Percentiles rank a stretch among this genome's conserved stretches.
phyloP scores from a whole-genome alignment of 2,888 invertebrate genomes.

The Drosophila mulleri region DNA sequence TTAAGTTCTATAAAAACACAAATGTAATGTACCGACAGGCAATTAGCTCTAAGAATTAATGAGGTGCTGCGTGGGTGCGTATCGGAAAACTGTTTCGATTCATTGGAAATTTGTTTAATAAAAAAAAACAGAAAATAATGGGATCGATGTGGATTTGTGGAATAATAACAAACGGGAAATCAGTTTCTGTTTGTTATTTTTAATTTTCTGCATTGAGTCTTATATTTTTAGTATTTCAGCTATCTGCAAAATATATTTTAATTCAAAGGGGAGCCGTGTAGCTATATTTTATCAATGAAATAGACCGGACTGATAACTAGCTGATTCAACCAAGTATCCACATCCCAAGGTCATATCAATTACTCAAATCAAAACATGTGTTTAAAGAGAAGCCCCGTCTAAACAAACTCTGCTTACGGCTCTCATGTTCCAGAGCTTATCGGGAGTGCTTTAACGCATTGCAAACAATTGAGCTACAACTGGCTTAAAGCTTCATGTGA shows the following conservation, averaged over 20 bases:
- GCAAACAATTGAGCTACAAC: constrained; percentile 4
- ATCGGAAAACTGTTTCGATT: not conserved
- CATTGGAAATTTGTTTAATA: not conserved
- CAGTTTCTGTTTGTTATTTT: not conserved
- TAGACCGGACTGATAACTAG: not conserved
- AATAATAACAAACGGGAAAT: not conserved
- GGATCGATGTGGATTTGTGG: not conserved
- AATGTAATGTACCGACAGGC: not conserved
- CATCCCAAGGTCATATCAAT: not conserved
- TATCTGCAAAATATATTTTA: too few species aligned
- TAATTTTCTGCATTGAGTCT: not conserved
- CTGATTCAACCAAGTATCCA: not conserved
- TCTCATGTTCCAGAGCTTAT: constrained; percentile 13
- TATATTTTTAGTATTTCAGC: too few species aligned
- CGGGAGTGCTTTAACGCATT: not conserved
- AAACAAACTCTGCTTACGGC: constrained; percentile 12
- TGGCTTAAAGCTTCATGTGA: constrained; percentile 39
- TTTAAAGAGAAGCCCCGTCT: not conserved
- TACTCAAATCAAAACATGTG: not conserved
- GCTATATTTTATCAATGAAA: not conserved
- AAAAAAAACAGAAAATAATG: not conserved
- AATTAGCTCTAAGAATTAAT: not conserved
- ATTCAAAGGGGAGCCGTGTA: too few species aligned
- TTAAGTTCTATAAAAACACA: constrained; percentile 6
- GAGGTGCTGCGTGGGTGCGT: not conserved